phyloP scores from a whole-genome alignment of 2,113 vertebrate species.

The Gracilinanus agilis region DNA sequence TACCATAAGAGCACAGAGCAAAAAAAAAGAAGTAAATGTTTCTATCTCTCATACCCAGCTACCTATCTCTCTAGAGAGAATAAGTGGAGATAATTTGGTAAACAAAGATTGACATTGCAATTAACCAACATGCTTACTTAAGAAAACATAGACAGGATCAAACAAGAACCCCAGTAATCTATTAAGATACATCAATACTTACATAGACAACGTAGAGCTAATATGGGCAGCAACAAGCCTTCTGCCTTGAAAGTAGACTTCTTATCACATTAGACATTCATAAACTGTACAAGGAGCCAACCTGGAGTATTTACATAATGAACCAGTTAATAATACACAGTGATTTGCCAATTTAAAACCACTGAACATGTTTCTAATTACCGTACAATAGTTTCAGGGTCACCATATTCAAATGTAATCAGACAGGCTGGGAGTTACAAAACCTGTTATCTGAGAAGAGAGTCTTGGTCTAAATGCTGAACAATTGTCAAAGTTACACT shows the following conservation, averaged over 20 bases:
- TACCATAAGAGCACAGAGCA: neutral
- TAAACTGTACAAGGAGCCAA: neutral
- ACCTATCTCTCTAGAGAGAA: neutral
- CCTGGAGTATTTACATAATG: neutral
- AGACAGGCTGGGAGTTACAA: constrained; percentile 24
- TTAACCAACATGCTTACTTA: constrained; percentile 19
- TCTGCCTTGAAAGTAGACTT: constrained; percentile 12
- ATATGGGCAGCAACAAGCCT: neutral
- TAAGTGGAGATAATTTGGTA: constrained; percentile 21
- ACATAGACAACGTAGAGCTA: neutral
- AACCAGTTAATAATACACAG: constrained; percentile 43
- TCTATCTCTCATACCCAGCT: neutral
- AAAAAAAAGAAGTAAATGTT: neutral
- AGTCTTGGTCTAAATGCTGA: constrained; percentile 34
- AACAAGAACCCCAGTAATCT: constrained; percentile 5
- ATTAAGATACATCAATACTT: constrained; percentile 16
- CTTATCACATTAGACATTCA: constrained; percentile 14
- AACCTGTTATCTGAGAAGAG: constrained; percentile 43
- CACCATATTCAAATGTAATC: constrained; percentile 34
- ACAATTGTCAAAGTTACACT: neutral
- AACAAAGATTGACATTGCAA: constrained; percentile 12
- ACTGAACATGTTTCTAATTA: constrained; percentile 46
- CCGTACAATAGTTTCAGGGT: constrained; percentile 8
- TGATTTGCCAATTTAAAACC: constrained; percentile 38
- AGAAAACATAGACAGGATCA: constrained; percentile 14